A percentile compares a stretch with the other conserved stretches of the same genome.
Conservation (phyloP, 2,113 vertebrate species). For the Sinocyclocheilus rhinocerous region DNA sequence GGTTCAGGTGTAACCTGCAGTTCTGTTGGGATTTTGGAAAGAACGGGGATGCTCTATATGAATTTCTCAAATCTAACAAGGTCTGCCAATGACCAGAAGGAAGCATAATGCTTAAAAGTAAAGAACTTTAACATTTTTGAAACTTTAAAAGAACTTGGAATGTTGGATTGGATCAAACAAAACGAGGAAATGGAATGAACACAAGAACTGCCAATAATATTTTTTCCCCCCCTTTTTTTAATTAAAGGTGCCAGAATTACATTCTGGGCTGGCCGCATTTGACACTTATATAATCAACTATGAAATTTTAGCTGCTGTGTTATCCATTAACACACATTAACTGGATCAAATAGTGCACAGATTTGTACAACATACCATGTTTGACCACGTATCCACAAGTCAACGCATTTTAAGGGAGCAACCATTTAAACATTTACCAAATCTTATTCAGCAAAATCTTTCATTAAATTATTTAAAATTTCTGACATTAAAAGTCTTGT, state of each 20-base stretch:
- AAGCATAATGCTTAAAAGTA: neutral
- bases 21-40: neutral
- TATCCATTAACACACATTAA: neutral
- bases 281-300: neutral
- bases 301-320: neutral
- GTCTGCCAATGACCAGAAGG: neutral
- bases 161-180: neutral
- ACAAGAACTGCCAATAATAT: too few species aligned
- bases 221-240: neutral
- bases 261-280: neutral
- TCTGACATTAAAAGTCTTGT: neutral
- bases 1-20: neutral
- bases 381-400: neutral
- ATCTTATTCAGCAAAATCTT: neutral
- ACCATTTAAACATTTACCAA: neutral
- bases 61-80: neutral
- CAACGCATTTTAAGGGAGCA: neutral
- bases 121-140: neutral
- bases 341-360: neutral
- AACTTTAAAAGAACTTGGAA: neutral
- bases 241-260: neutral
- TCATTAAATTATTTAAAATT: neutral
- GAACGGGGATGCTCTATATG: neutral
- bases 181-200: neutral
- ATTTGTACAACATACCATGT: neutral